Evolutionary conservation across 1,140 invertebrate species (phyloP).

Genomic region (Bombus turneri): DNA sequence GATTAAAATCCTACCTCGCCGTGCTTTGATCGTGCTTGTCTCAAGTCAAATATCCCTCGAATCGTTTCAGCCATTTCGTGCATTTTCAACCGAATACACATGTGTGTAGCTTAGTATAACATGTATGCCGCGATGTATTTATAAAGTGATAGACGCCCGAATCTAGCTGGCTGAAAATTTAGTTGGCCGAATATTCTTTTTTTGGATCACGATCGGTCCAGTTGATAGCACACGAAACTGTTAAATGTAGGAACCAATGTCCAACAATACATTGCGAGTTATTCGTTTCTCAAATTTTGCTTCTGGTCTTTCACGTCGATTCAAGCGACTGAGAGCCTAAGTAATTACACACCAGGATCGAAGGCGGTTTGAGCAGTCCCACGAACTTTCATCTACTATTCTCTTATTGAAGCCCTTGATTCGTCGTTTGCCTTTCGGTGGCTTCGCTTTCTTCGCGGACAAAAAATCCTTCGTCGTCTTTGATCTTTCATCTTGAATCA

Average conservation of each 20-base stretch:
- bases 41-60: neutral
- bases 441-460: no score
- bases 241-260: conserved; percentile 12
- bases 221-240: no score
- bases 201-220: no score
- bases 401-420: no score
- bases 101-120: no score
- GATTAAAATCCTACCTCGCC: neutral
- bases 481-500: neutral
- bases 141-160: neutral
- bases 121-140: neutral
- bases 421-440: neutral
- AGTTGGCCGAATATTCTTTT: no score
- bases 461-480: no score
- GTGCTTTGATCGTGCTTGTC: neutral
- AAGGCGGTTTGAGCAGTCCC: conserved; percentile 47
- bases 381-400: conserved; percentile 2
- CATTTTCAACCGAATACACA: neutral
- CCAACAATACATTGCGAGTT: conserved; percentile 53
- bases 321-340: conserved; percentile 12
- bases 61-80: neutral
- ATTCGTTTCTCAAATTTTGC: conserved; percentile 46
- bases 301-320: conserved; percentile 40
- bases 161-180: no score
- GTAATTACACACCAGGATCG: conserved; percentile 24